phyloP scores from a whole-genome alignment of 2,797 vertebrate species.

The Cynopterus sphinx region DNA sequence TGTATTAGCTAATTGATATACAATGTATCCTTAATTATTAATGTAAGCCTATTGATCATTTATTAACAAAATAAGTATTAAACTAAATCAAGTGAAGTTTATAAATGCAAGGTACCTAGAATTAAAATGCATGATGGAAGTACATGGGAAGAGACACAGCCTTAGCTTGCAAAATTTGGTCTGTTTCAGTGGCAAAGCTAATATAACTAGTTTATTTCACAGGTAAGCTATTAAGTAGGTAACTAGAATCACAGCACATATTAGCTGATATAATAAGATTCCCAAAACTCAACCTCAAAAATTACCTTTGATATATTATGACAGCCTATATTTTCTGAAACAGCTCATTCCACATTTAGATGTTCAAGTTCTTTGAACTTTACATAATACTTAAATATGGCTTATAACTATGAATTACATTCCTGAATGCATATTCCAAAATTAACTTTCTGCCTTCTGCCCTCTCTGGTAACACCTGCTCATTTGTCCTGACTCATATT shows the following conservation, averaged over 20 bases:
- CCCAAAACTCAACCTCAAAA: neutral
- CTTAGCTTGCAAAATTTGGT: neutral
- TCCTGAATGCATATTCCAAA: conserved; percentile 22
- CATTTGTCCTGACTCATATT: conserved; percentile 21
- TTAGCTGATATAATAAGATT: neutral
- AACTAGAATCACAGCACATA: neutral
- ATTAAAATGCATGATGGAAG: conserved; percentile 36
- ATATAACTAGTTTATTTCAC: conserved; percentile 30
- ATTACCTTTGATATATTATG: neutral
- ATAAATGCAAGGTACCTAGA: conserved; percentile 8
- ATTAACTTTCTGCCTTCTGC: neutral
- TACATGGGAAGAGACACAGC: neutral
- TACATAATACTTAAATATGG: neutral
- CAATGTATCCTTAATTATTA: conserved; percentile 26
- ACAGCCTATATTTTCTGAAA: conserved; percentile 17
- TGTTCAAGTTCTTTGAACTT: conserved; percentile 41
- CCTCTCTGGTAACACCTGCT: neutral
- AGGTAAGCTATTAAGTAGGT: neutral
- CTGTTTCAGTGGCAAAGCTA: neutral
- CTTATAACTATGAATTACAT: conserved; percentile 23
- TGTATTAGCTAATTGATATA: conserved; percentile 32
- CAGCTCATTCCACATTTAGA: neutral
- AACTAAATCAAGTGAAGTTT: conserved; percentile 42
- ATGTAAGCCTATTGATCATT: neutral
- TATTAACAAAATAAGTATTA: conserved; percentile 49